A percentile compares a stretch with the other conserved stretches of the same genome.
Evolutionary conservation across 2,113 vertebrate species (phyloP).

Genomic region (Hystrix cristata): DNA sequence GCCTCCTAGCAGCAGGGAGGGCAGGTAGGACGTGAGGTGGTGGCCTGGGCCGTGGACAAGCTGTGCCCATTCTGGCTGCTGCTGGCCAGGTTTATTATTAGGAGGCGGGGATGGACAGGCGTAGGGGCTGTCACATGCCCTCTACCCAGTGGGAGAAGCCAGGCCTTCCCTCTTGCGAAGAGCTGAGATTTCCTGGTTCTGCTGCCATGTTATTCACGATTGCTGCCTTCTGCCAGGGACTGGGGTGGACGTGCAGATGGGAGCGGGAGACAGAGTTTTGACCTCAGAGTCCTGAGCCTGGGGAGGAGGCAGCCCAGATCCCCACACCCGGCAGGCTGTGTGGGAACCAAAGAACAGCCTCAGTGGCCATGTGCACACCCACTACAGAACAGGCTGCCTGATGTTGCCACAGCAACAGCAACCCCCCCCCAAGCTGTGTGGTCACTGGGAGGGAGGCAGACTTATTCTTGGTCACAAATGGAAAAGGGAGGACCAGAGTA

Average conservation of each 20-base stretch:
- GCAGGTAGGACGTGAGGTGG: background rate
- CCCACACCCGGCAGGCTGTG: background rate
- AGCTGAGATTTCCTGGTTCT: background rate
- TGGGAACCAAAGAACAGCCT: slow-evolving; percentile 49
- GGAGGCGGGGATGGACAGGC: background rate
- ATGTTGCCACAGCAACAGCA: slow-evolving; percentile 50
- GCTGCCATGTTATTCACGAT: background rate
- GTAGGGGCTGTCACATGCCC: background rate
- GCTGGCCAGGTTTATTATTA: background rate
- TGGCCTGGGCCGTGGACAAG: background rate
- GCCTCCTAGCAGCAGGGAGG: background rate
- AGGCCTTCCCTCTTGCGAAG: background rate
- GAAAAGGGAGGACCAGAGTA: background rate
- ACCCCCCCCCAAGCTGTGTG: slow-evolving; percentile 2
- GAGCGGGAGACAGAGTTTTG: background rate
- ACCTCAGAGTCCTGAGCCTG: background rate
- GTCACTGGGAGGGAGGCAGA: background rate
- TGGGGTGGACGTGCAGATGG: background rate
- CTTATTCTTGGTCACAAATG: slow-evolving; percentile 68
- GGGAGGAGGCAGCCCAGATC: background rate
- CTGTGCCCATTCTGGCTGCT: background rate
- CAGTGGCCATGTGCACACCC: slow-evolving; percentile 3
- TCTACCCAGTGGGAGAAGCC: background rate
- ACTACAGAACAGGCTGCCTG: slow-evolving; percentile 53
- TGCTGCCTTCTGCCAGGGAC: background rate